These are phyloP conservation scores for Tridacna gigas DNA, from an alignment of 2,888 invertebrate genomes.

Conservation along the genomic window DNA sequence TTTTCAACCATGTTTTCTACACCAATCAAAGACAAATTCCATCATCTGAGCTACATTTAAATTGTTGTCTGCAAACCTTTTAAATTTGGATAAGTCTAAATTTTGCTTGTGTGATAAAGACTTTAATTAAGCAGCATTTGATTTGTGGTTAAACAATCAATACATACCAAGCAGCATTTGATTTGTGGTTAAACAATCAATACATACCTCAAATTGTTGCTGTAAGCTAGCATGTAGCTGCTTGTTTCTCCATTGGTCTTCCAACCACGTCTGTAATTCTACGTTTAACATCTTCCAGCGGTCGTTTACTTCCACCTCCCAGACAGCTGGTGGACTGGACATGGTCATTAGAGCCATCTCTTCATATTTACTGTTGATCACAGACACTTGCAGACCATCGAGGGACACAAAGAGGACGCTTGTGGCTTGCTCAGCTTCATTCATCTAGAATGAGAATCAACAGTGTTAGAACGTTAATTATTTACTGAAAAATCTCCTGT, in stretches of 20 bases:
- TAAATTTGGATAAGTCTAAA: not conserved
- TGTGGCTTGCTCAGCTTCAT: slow-evolving; percentile 88
- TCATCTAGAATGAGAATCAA: slow-evolving; percentile 74
- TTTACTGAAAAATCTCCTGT: too few species aligned
- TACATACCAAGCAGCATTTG: not conserved
- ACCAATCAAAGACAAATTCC: too few species aligned
- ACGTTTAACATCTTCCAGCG: slow-evolving; percentile 92
- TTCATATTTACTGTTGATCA: slow-evolving; percentile 85
- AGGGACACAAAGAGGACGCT: slow-evolving; percentile 90
- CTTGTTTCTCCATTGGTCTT: slow-evolving; percentile 91
- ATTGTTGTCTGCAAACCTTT: not conserved
- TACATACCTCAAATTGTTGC: slow-evolving; percentile 89
- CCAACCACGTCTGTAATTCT: slow-evolving; percentile 92
- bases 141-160: slow-evolving; percentile 43
- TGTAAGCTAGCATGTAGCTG: slow-evolving; percentile 91
- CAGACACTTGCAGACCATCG: slow-evolving; percentile 89
- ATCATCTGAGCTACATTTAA: too few species aligned
- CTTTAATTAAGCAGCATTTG: not conserved
- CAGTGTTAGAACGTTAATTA: too few species aligned
- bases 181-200: slow-evolving; percentile 43
- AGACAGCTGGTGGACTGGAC: slow-evolving; percentile 90
- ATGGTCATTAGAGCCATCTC: slow-evolving; percentile 90
- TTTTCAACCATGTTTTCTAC: too few species aligned
- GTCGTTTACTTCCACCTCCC: slow-evolving; percentile 93
- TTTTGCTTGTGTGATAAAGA: not conserved